Conservation (phyloP, 2,113 vertebrate species). For the Saimiri boliviensis region DNA sequence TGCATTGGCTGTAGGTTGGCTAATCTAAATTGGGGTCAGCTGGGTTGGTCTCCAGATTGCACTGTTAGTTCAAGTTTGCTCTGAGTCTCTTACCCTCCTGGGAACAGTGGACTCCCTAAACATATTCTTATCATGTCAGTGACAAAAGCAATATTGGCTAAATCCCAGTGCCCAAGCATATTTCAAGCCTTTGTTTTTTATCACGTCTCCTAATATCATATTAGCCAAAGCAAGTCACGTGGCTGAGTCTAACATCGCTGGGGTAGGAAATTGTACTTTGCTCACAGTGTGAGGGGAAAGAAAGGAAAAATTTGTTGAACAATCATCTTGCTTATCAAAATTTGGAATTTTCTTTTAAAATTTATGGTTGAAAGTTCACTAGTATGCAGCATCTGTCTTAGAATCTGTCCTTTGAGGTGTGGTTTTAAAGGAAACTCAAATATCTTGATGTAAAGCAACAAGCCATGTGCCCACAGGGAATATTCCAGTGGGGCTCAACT, state of each 20-base stretch:
- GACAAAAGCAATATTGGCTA: not conserved
- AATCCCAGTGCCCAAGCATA: not conserved
- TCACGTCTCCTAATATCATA: not conserved
- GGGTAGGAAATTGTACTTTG: not conserved
- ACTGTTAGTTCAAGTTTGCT: not conserved
- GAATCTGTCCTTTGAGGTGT: not conserved
- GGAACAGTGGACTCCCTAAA: not conserved
- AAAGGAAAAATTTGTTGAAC: not conserved
- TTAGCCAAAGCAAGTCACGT: not conserved
- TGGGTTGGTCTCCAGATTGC: not conserved
- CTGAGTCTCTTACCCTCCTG: not conserved
- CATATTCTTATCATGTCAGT: not conserved
- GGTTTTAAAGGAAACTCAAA: conserved; percentile 33
- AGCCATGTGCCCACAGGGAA: not conserved
- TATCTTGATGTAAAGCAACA: not conserved
- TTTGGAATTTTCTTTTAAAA: not conserved
- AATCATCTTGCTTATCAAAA: not conserved
- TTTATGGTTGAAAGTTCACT: not conserved
- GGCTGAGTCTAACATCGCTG: not conserved
- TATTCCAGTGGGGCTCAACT: not conserved
- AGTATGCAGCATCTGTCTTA: not conserved
- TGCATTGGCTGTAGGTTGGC: not conserved
- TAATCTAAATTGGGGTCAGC: not conserved
- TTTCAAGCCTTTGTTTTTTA: not conserved
- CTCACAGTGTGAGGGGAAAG: not conserved